Percentiles rank a stretch among this genome's conserved stretches.
These are phyloP conservation scores for Entomyzon cyanotis DNA, from an alignment of 2,113 vertebrate species.

Conservation along the genomic window DNA sequence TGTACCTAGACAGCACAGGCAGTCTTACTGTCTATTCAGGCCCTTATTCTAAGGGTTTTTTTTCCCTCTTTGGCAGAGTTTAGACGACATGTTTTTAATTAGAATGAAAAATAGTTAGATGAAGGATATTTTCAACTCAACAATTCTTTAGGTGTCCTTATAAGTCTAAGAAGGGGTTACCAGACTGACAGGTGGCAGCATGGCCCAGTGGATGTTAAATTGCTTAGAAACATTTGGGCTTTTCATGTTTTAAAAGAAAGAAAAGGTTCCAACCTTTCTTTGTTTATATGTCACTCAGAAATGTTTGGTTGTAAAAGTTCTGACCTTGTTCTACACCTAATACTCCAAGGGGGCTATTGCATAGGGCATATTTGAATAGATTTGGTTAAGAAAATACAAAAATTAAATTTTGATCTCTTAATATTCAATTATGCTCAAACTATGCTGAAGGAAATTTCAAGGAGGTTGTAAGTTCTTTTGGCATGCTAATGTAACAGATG, in stretches of 20 bases:
- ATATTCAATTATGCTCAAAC: conserved; percentile 64
- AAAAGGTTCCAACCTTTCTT: conserved; percentile 45
- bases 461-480: conserved; percentile 65
- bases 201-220: conserved; percentile 30
- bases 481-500: conserved; percentile 71
- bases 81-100: conserved; percentile 18
- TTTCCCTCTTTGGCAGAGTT: not conserved
- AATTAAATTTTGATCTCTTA: conserved; percentile 65
- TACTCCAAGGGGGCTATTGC: conserved; percentile 14
- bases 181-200: conserved; percentile 44
- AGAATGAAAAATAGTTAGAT: not conserved
- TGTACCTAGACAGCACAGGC: not conserved
- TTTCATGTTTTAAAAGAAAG: conserved; percentile 28
- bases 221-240: conserved; percentile 27
- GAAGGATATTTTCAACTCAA: conserved; percentile 23
- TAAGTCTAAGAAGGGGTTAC: not conserved
- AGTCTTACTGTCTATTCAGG: conserved; percentile 7
- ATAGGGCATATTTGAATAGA: conserved; percentile 52
- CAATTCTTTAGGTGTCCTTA: conserved; percentile 5
- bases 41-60: not conserved
- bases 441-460: conserved; percentile 67
- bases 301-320: conserved; percentile 28
- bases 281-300: conserved; percentile 55
- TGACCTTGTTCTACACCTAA: conserved; percentile 49
- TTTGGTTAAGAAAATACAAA: conserved; percentile 62